These are phyloP conservation scores for Gallinago undulata DNA, from an alignment of 2,113 vertebrate genomes.

Conservation along the genomic window DNA sequence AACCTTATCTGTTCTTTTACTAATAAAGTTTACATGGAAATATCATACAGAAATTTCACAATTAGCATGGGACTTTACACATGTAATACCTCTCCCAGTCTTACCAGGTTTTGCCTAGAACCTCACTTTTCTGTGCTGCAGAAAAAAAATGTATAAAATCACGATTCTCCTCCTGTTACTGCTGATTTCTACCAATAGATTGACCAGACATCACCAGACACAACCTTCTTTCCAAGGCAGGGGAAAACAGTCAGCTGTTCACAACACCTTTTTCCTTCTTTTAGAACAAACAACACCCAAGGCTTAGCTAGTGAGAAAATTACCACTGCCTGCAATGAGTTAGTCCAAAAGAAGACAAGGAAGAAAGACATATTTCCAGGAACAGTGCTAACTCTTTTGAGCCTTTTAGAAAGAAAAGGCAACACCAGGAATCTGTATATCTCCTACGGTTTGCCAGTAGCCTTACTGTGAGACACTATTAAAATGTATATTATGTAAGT, in stretches of 20 bases:
- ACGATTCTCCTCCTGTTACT: not conserved
- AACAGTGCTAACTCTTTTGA: not conserved
- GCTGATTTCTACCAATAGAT: not conserved
- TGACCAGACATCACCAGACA: not conserved
- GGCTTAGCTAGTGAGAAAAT: not conserved
- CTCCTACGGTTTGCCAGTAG: not conserved
- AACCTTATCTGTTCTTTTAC: not conserved
- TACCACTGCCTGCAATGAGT: not conserved
- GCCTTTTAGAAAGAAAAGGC: not conserved
- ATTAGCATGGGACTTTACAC: not conserved
- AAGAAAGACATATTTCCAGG: not conserved
- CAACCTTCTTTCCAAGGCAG: not conserved
- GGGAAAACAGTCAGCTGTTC: not conserved
- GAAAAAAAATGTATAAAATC: not conserved
- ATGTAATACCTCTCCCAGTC: not conserved
- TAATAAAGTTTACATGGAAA: not conserved
- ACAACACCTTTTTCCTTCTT: not conserved
- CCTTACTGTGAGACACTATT: slow-evolving; percentile 12
- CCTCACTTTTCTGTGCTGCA: not conserved
- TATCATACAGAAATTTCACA: not conserved
- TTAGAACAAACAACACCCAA: not conserved
- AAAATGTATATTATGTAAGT: slow-evolving; percentile 47
- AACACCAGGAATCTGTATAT: not conserved
- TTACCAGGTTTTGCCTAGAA: not conserved
- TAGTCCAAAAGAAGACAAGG: not conserved